A percentile compares a stretch with the other conserved stretches of the same genome.
Conservation (phyloP, 2,888 invertebrate species). For the Tridacna gigas region DNA sequence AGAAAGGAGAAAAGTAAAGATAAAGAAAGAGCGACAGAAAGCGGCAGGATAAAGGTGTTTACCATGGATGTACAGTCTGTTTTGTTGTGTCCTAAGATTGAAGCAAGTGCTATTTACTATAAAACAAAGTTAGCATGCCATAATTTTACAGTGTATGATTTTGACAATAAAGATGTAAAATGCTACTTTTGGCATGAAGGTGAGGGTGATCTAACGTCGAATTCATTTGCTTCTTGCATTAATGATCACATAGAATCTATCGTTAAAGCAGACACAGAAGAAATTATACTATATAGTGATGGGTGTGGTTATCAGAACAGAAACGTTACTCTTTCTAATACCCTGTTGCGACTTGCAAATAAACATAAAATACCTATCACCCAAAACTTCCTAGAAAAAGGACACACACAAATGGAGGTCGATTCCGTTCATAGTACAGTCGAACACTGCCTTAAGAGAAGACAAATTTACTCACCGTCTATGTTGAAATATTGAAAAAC, state of each 20-base stretch:
- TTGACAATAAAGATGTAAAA: slow-evolving; percentile 32
- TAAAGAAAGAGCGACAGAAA: slow-evolving; percentile 28
- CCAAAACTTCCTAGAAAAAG: slow-evolving; percentile 52
- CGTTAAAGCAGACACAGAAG: too few relatives aligned
- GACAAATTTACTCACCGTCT: slow-evolving; percentile 42
- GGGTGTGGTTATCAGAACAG: slow-evolving; percentile 53
- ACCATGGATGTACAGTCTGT: slow-evolving; percentile 54
- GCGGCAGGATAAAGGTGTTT: slow-evolving; percentile 27
- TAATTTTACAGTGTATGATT: slow-evolving; percentile 48
- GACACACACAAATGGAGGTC: slow-evolving; percentile 58
- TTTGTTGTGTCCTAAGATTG: slow-evolving; percentile 36
- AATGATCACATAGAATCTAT: not conserved
- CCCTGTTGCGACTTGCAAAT: slow-evolving; percentile 25
- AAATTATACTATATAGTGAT: slow-evolving; percentile 49
- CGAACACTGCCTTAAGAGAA: slow-evolving; percentile 43
- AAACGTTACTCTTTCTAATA: slow-evolving; percentile 43
- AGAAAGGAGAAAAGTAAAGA: slow-evolving; percentile 35
- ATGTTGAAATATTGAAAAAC: slow-evolving; percentile 40
- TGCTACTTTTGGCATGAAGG: slow-evolving; percentile 58
- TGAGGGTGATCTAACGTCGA: slow-evolving; percentile 35
- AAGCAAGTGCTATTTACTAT: too few relatives aligned
- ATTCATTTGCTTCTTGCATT: slow-evolving; percentile 37
- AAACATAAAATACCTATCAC: slow-evolving; percentile 20
- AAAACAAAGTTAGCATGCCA: slow-evolving; percentile 52
- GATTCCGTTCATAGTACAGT: slow-evolving; percentile 62